Evolutionary conservation across 1,140 invertebrate species (phyloP).

Genomic region (Drosophila nannoptera): DNA sequence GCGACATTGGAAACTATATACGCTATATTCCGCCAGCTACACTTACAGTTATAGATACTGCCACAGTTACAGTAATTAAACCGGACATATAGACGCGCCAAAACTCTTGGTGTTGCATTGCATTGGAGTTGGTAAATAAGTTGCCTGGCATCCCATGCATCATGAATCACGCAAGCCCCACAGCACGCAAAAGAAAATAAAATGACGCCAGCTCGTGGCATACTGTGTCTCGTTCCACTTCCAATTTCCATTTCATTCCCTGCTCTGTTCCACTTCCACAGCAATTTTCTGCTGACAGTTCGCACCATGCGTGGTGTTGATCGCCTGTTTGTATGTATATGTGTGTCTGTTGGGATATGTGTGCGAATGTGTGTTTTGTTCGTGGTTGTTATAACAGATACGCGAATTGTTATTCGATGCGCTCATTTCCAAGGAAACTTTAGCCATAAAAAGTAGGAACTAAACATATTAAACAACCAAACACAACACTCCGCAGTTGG

Average conservation of each 20-base stretch:
- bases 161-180: conserved; percentile 67
- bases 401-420: conserved; percentile 42
- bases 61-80: conserved; percentile 66
- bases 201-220: conserved; percentile 55
- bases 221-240: background rate
- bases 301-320: conserved; percentile 44
- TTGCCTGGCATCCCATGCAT: conserved; percentile 44
- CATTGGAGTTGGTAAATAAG: conserved; percentile 47
- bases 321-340: conserved; percentile 15
- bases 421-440: conserved; percentile 73
- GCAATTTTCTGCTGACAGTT: conserved; percentile 35
- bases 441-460: conserved; percentile 53
- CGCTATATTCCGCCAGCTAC: conserved; percentile 33
- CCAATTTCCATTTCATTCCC: background rate
- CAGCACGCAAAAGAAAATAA: conserved; percentile 59
- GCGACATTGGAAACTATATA: conserved; percentile 43
- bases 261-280: conserved; percentile 10
- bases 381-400: conserved; percentile 54
- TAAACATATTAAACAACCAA: conserved; percentile 34
- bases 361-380: conserved; percentile 2
- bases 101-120: conserved; percentile 52
- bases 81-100: conserved; percentile 65
- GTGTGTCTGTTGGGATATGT: background rate
- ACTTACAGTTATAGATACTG: conserved; percentile 11
- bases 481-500: conserved; percentile 6